These are phyloP conservation scores for Cancer borealis DNA, from an alignment of 2,888 invertebrate species.

Conservation along the genomic window DNA sequence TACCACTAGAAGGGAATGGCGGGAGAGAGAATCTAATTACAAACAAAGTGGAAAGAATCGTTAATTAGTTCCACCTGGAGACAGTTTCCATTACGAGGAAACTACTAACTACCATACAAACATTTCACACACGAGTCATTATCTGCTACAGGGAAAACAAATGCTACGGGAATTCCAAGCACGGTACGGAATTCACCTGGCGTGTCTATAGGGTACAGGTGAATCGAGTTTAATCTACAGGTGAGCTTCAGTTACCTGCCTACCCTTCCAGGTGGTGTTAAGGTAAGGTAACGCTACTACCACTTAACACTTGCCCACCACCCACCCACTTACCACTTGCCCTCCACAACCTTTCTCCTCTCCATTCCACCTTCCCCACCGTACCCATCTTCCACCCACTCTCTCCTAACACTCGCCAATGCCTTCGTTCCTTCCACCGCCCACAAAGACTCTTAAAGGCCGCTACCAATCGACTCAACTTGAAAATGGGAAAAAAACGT, in stretches of 20 bases:
- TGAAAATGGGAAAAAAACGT: too few relatives aligned
- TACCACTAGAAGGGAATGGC: background rate
- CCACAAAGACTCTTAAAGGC: too few relatives aligned
- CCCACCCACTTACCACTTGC: background rate
- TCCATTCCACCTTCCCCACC: background rate
- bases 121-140: background rate
- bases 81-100: background rate
- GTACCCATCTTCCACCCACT: background rate
- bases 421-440: background rate
- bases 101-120: background rate
- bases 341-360: background rate
- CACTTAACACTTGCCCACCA: background rate
- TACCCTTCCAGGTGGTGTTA: background rate
- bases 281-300: background rate
- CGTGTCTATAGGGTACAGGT: background rate
- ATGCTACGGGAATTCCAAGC: background rate
- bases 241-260: conserved; percentile 15
- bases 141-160: background rate
- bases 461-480: background rate
- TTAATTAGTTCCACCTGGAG: conserved; percentile 20
- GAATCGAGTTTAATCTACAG: conserved; percentile 17
- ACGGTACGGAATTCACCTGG: background rate
- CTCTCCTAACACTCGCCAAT: background rate
- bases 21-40: background rate
- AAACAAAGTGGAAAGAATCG: background rate